These are phyloP conservation scores for Coenonympha arcania DNA, from an alignment of 2,888 invertebrate genomes.

Conservation along the genomic window DNA sequence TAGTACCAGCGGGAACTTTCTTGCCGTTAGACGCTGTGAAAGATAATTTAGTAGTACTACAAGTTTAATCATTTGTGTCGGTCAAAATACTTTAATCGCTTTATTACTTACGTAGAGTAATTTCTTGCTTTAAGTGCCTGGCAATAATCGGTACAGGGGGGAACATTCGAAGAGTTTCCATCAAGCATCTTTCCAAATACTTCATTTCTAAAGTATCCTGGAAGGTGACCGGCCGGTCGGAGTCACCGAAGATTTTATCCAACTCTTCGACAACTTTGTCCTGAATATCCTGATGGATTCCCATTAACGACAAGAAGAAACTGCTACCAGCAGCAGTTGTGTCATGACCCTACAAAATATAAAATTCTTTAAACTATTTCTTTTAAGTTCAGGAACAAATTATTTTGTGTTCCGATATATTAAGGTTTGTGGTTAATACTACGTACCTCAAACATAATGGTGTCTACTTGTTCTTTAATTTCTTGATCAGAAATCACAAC, in stretches of 20 bases:
- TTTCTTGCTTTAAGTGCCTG: slow-evolving; percentile 80
- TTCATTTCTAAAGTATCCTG: slow-evolving; percentile 90
- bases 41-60: background rate
- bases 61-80: no score
- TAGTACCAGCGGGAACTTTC: slow-evolving; percentile 79
- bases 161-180: slow-evolving; percentile 85
- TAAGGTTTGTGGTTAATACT: no score
- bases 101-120: slow-evolving; percentile 76
- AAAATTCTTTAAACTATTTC: background rate
- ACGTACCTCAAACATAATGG: slow-evolving; percentile 87
- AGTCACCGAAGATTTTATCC: slow-evolving; percentile 82
- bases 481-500: slow-evolving; percentile 82
- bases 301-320: slow-evolving; percentile 85
- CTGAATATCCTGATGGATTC: slow-evolving; percentile 82
- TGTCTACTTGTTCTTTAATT: slow-evolving; percentile 88
- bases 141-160: slow-evolving; percentile 87
- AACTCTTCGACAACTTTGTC: slow-evolving; percentile 82
- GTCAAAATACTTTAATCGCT: no score
- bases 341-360: slow-evolving; percentile 78
- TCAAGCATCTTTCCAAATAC: slow-evolving; percentile 84
- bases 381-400: background rate
- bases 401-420: no score
- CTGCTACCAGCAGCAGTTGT: slow-evolving; percentile 88
- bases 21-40: slow-evolving; percentile 76
- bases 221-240: slow-evolving; percentile 83